Evolutionary conservation across 2,888 invertebrate genomes (phyloP).

Genomic region (Meteorus colon): DNA sequence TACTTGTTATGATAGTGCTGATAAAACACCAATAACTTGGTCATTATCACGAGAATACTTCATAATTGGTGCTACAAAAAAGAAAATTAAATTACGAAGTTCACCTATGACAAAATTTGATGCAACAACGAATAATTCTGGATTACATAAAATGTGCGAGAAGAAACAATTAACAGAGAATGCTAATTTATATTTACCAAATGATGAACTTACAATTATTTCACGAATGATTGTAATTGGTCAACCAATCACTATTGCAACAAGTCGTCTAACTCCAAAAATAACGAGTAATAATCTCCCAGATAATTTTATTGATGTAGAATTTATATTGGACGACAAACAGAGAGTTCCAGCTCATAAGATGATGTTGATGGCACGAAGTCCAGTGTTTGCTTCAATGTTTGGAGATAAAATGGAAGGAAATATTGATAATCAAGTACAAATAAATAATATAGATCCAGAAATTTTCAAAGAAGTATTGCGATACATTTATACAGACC

Average conservation of each 20-base stretch:
- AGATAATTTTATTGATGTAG: constrained; percentile 9
- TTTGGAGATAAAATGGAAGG: background rate
- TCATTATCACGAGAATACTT: too few relatives aligned
- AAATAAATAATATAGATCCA: background rate
- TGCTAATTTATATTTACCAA: too few relatives aligned
- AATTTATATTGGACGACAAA: constrained; percentile 9
- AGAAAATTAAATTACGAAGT: too few relatives aligned
- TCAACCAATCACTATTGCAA: too few relatives aligned
- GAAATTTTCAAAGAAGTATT: constrained; percentile 7
- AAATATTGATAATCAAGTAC: background rate
- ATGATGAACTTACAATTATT: too few relatives aligned
- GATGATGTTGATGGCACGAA: constrained; percentile 19
- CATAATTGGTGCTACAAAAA: too few relatives aligned
- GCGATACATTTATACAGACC: constrained; percentile 11
- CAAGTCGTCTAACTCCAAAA: background rate
- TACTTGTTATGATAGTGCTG: background rate
- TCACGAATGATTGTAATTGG: too few relatives aligned
- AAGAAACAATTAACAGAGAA: too few relatives aligned
- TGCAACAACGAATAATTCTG: too few relatives aligned
- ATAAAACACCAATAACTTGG: background rate
- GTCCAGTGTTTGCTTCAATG: constrained; percentile 36
- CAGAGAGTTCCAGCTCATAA: constrained; percentile 32
- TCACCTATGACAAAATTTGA: too few relatives aligned
- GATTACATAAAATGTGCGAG: too few relatives aligned
- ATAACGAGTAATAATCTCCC: background rate